Evolutionary conservation across 2,888 invertebrate species (phyloP), one percentile per base, ranked within the genome.

Genomic region (Drosophila ezoana): DNA sequence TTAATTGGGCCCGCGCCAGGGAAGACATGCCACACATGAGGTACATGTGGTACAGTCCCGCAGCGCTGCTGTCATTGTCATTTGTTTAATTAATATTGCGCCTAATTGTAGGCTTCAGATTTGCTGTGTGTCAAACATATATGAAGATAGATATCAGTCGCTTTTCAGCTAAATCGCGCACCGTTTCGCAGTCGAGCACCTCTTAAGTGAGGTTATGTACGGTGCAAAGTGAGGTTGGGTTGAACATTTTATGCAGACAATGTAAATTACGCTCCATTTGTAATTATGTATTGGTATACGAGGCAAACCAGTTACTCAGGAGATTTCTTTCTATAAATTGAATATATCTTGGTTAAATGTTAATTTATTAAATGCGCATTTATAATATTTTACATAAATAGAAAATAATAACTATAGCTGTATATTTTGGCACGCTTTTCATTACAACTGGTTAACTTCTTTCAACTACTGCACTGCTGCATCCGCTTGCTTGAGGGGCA

Each of bases 401-500:
- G 61, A 59, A 18, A 59, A 70, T 75, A 75, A 66, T 53, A 72
- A 64, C 77, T 79, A 81, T 72, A 81, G 63, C 66, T 82, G 54
- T 81, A 78, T 85, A 74, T 84, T 84, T 84, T 84, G 84, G 84
- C 84, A 84, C 84, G 76, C 81, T 76, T 74, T 74, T 61, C 47
- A 54, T 20, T 45, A 57, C 20, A 43, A 44, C 45, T 47, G 48
- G 18, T 43, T 5, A 20, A 18, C 43, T 8, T 28, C 13, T 4
- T 44, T 6, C 9, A 5, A 49, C 56, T 74, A 71, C 14, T 77
- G 72, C 13, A 38, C 35, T 44, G 66, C 65, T 11, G 76, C 51
- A 8, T 85, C 81, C 4, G 75, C 65, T 14, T 76, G 76, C 49
- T 86, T 89, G 1, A 95, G 90, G 0, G 95, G 95, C 68, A 94